Conservation (phyloP, 1,140 invertebrate genomes). For the Papilio polytes region DNA sequence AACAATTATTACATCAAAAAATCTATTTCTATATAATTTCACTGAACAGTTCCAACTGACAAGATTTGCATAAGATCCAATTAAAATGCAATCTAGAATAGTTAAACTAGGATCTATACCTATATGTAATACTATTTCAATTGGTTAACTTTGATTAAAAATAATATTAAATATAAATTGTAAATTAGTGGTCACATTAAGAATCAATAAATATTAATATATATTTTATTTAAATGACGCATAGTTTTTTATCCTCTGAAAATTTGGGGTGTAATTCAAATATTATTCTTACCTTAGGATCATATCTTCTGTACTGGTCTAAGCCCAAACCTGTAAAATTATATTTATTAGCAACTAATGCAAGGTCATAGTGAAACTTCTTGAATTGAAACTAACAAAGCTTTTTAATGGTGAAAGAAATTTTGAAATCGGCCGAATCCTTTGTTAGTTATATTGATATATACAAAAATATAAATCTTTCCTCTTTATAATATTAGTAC, state of each 20-base stretch:
- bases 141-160: background rate
- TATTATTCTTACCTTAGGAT: conserved; percentile 93
- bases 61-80: background rate
- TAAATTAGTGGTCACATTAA: background rate
- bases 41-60: background rate
- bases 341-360: conserved; percentile 47
- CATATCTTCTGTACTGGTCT: conserved; percentile 97
- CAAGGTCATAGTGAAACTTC: background rate
- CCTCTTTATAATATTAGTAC: too few species aligned
- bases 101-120: background rate
- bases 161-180: background rate
- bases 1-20: conserved; percentile 3
- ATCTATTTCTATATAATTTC: conserved; percentile 12
- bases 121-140: background rate
- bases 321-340: conserved; percentile 93
- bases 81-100: background rate
- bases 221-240: background rate
- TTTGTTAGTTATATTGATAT: too few species aligned
- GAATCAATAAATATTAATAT: background rate
- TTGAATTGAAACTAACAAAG: too few species aligned
- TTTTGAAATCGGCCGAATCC: too few species aligned
- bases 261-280: background rate
- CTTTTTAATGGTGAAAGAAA: too few species aligned
- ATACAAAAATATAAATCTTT: too few species aligned
- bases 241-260: conserved; percentile 1